Base-by-base conservation (phyloP, 2,888 invertebrate genomes). In the Ischnura elegans region DNA sequence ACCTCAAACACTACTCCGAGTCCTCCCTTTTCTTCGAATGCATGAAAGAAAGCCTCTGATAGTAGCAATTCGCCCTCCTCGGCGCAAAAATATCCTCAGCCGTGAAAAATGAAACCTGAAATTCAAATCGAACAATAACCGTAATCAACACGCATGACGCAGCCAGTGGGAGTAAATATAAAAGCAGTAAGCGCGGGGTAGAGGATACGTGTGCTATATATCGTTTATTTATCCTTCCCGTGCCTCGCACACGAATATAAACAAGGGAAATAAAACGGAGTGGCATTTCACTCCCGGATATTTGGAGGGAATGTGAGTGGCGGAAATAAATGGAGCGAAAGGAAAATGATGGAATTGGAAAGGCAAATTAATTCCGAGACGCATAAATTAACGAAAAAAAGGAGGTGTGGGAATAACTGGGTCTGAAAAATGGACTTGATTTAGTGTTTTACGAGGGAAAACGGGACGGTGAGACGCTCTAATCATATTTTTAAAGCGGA, bases 81-180 rank as follows among this genome's bases (percentile, higher is more conserved):
- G 13, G 36, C 10, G 2, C 21, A 29, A 25, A n/a, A n/a, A n/a
- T n/a, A n/a, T n/a, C n/a, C n/a, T n/a, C 61, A n/a, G n/a, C 6
- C 36, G 76, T 76, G 36, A 76, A 76, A 76, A 76, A 76, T 36
- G 3, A 36, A 76, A 13, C 36, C 76, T 36, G 3, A 36, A 45
- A 86, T 86, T 86, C 46, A 51, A 42, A 42, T 55, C 42, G 87
- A 55, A 87, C 55, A 87, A 87, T 87, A 55, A 87, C 87, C 87
- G 42, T 55, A 87, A 87, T 87, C 42, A 87, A 87, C 87, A 43
- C 87, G 36, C 16, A 87, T 87, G 87, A 61, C 55, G 8, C 43
- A 55, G 42, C 55, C 87, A n/a, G 47, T 55, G 55, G 51, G 25
- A 21, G 21, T 6, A 42, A 42, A 87, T 87, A 51, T 36, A 87